Conservation (phyloP, 2,113 vertebrate genomes). For the Psophia crepitans region DNA sequence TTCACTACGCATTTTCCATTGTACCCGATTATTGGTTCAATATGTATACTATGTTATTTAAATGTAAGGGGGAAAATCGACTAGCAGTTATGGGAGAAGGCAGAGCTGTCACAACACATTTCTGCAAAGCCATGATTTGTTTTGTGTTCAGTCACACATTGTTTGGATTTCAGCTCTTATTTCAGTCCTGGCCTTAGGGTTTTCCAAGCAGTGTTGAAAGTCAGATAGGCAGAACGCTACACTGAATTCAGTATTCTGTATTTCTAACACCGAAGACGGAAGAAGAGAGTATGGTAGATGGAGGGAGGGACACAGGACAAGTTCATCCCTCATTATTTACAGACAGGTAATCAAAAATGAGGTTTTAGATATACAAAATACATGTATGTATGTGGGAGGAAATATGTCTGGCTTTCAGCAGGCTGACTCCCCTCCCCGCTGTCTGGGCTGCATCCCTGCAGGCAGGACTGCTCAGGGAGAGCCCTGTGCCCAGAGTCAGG, state of each 20-base stretch:
- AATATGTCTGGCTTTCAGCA: neutral
- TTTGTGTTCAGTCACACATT: conserved; percentile 66
- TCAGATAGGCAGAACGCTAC: neutral
- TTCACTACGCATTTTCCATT: neutral
- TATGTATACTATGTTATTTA: conserved; percentile 35
- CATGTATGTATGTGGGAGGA: neutral
- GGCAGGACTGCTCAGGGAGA: neutral
- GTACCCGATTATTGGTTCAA: conserved; percentile 34
- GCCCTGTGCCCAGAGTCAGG: neutral
- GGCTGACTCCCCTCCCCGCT: neutral
- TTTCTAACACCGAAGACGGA: neutral
- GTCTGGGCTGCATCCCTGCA: neutral
- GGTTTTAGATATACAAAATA: neutral
- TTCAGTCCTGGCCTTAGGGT: conserved; percentile 62
- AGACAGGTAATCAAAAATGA: neutral
- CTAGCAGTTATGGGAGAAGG: conserved; percentile 55
- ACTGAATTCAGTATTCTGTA: neutral
- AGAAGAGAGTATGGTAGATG: neutral
- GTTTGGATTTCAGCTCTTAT: conserved; percentile 67
- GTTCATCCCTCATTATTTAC: neutral
- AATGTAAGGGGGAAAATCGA: conserved; percentile 11
- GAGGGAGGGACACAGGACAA: neutral
- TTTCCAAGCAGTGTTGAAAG: neutral
- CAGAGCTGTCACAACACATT: conserved; percentile 65
- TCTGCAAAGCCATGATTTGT: conserved; percentile 54